Base-by-base conservation (phyloP, 2,797 vertebrate genomes). In the Myripristis murdjan region DNA sequence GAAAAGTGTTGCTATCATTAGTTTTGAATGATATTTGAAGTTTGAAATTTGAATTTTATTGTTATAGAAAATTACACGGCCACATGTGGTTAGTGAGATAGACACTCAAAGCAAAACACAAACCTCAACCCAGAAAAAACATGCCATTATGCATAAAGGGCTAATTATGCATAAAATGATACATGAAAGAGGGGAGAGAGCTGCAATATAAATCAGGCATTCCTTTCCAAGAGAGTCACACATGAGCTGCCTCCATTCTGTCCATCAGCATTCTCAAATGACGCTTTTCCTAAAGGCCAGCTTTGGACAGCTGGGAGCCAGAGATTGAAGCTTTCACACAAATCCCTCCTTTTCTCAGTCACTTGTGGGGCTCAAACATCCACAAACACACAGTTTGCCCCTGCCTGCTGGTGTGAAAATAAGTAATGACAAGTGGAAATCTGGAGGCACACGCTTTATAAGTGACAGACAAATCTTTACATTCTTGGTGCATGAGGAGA, bases 261-360 rank as follows among this genome's bases (percentile, higher is more conserved):
- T 75, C 73, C 64, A 81, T 86, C 71, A 76, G 53, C 23, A 46
- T 71, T 71, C 57, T 63, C 71, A 69, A 71, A 23, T 49, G 54
- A 82, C 64, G 49, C 54, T 73, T 86, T 77, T 86, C 70, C 56
- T 39, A 53, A 77, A 76, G 82, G 71, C 16, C 68, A 43, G 58
- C 53, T n/a, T 70, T 80, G 72, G 79, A 81, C 81, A 84, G 84
- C 82, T 83, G 83, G 73, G 54, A 75, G 58, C 37, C 33, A 72
- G 52, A 84, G 81, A 87, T 81, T 82, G 67, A 72, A 74, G 84
- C 64, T 69, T 75, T 81, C 8, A 47, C 70, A 62, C 46, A 84
- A 87, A 89, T 84, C 79, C 73, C 59, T 77, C 72, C 39, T 57
- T 57, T 81, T 78, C 79, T 58, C 62, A 74, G 59, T 75, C 44